Evolutionary conservation across 2,113 vertebrate genomes (phyloP), one percentile per base, ranked within the genome.

Genomic region (Muscicapa adusta): DNA sequence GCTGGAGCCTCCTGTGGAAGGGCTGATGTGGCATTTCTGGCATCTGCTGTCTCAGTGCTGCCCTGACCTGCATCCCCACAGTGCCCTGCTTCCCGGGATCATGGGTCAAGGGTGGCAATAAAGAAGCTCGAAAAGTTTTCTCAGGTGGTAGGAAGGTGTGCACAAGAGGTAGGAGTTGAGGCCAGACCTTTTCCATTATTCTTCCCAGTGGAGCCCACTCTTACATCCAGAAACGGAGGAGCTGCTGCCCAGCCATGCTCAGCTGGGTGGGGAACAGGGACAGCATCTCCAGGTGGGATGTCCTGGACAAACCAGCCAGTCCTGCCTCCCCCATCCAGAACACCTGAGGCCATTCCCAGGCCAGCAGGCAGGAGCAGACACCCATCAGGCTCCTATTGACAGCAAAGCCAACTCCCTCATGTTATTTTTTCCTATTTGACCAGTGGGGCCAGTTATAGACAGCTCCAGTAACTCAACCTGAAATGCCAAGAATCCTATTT

Each of bases 381-480:
- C 74, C 50, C 29, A 8, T 58, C 84, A 67, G 62, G 66, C 50
- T 92, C 58, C 65, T 72, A 63, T 1, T 23, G 67, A 81, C 78
- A 74, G 58, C 0, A 0, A 91, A 85, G 50, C 48, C 77, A 83
- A 22, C 48, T 84, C 88, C 75, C 72, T 54, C 18, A 2, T 66
- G 71, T 75, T 72, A 56, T 78, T 85, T 93, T 91, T 89, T 54
- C 51, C 74, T 62, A 38, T 80, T 72, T 73, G 47, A 89, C 50
- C 67, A 70, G 63, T 8, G 68, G 53, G 86, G 29, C 79, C 23
- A 25, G 42, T 83, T 80, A 47, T 18, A 74, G 51, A 18, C 73
- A 93, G 74, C 73, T 94, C 89, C 86, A 85, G 57, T 91, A 89
- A 95, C 91, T 89, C 87, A 74, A 68, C 74, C 74, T 88, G 83